Base-by-base conservation (phyloP, 2,888 invertebrate species). In the Caenorhabditis uteleia region DNA sequence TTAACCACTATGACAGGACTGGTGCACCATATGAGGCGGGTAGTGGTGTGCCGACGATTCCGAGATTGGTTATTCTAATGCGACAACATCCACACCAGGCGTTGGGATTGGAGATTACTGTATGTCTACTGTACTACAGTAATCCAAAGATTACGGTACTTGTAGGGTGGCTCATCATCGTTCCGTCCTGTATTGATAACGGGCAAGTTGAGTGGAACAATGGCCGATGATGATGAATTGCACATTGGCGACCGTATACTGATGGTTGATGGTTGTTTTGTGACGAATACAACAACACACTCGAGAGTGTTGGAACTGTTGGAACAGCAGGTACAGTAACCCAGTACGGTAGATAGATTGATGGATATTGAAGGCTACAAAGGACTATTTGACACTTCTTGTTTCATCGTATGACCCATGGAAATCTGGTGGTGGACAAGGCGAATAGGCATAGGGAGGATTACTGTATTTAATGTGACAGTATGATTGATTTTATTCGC, bases 161-260 rank as follows among this genome's bases (percentile, higher is more conserved):
- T 27, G 21, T 29, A 60, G 60, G 64, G 64, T 18, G 64, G 64
- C 4, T 38, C 42, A 21, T 49, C 54, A 7, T 23, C 47, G 21
- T 64, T 49, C 43, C 64, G 54, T 38, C 58, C 64, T 8, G 31
- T 64, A 0, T 23, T 64, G 7, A 50, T 64, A 0, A 54, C 53
- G 6, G 50, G 42, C 16, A 64, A 64, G 26, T 25, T 54, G 49
- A 45, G 29, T 8, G 36, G 54, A 21, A 58, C 64, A 12, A 58
- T 64, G 57, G 64, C 64, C 1, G 64, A 64, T 25, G 58, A 54
- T 36, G 58, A 58, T 58, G 34, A 45, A n/a, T 39, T 62, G 26
- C 21, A 10, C 21, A 6, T 62, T 8, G 40, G 48, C 34, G 62
- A 62, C 33, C 56, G 62, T 12, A 62, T 62, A 25, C 39, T 62